phyloP scores from a whole-genome alignment of 2,888 invertebrate genomes.

The Drosophila picticornis region DNA sequence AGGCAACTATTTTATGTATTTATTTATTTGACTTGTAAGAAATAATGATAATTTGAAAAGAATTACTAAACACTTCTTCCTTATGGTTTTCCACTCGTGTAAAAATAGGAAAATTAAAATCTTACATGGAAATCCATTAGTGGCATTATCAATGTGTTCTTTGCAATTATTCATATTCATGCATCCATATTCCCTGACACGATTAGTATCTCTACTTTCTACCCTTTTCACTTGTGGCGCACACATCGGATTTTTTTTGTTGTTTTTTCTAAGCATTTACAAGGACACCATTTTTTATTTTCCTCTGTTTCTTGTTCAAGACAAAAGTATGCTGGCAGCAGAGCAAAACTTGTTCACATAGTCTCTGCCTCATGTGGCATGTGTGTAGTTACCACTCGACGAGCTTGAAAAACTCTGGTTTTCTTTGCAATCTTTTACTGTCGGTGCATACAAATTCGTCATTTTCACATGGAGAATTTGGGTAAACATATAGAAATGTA shows the following conservation, averaged over 20 bases:
- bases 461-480: slow-evolving; percentile 16
- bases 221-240: not conserved
- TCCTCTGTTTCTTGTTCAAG: not conserved
- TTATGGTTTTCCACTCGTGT: not conserved
- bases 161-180: slow-evolving; percentile 11
- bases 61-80: not conserved
- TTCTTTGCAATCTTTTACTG: slow-evolving; percentile 22
- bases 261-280: not conserved
- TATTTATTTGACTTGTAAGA: too few species aligned
- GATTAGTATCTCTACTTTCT: slow-evolving; percentile 1
- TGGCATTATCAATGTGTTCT: slow-evolving; percentile 8
- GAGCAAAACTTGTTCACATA: slow-evolving; percentile 32
- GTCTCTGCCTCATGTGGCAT: slow-evolving; percentile 4
- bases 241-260: not conserved
- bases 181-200: not conserved
- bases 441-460: slow-evolving; percentile 41
- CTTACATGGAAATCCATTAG: slow-evolving; percentile 21
- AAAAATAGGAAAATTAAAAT: not conserved
- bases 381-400: slow-evolving; percentile 2
- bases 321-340: slow-evolving; percentile 2
- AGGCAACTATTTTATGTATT: not conserved
- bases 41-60: too few species aligned
- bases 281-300: slow-evolving; percentile 2
- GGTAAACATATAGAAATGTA: not conserved
- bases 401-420: not conserved